Conservation (phyloP, 2,113 vertebrate genomes). For the Cochlearius cochlearius region DNA sequence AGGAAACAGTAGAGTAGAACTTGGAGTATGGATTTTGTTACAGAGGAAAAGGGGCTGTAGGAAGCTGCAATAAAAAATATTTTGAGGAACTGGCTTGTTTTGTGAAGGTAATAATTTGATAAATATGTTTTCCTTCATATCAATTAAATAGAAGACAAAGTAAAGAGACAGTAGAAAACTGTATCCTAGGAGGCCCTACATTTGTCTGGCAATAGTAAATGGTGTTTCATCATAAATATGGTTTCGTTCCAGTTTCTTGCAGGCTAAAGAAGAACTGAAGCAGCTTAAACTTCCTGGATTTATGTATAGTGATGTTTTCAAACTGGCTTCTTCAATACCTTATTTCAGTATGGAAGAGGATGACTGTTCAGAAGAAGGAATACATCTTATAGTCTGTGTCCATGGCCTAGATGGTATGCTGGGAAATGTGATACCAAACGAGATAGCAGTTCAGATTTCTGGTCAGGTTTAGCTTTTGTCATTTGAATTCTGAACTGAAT, state of each 20-base stretch:
- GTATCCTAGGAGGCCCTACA: neutral
- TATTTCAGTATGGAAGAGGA: slow-evolving; percentile 96
- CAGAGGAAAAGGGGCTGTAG: neutral
- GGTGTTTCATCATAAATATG: neutral
- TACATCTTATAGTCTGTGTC: slow-evolving; percentile 96
- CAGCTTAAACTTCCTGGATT: slow-evolving; percentile 92
- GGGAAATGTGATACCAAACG: neutral
- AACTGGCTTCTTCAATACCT: slow-evolving; percentile 90
- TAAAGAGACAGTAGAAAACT: neutral
- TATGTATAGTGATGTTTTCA: slow-evolving; percentile 92
- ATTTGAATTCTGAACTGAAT: neutral
- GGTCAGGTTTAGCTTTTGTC: neutral
- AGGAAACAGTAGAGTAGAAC: neutral
- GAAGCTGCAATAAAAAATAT: neutral
- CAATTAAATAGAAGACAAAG: neutral
- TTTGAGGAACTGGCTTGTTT: neutral
- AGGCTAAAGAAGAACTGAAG: slow-evolving; percentile 93
- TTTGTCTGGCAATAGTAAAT: neutral
- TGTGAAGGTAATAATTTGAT: neutral
- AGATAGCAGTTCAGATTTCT: neutral
- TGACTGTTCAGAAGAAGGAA: slow-evolving; percentile 87
- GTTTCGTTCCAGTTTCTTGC: slow-evolving; percentile 83
- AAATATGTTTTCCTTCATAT: neutral
- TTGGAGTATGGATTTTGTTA: neutral
- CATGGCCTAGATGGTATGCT: slow-evolving; percentile 93